Evolutionary conservation across 2,113 vertebrate species (phyloP).

Genomic region (Girardinichthys multiradiatus): DNA sequence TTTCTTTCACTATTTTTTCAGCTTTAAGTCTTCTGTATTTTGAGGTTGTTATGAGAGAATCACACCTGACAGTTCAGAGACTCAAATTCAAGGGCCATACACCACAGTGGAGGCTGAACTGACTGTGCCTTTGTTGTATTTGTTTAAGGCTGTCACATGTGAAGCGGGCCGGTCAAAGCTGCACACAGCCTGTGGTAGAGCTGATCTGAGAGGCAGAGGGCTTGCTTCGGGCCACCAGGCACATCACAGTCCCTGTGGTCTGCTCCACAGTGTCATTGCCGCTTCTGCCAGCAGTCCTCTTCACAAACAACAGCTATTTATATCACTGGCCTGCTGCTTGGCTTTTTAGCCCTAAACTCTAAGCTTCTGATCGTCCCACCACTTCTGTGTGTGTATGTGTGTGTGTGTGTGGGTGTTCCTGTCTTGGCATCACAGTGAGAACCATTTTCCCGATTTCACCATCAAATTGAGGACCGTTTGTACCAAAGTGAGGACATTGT

Average conservation of each 20-base stretch:
- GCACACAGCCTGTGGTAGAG: constrained; percentile 43
- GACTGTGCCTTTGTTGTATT: constrained; percentile 46
- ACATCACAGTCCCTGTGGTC: constrained; percentile 77
- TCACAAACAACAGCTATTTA: constrained; percentile 83
- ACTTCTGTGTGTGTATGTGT: constrained; percentile 43
- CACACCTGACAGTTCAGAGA: constrained; percentile 45
- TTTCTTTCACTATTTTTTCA: constrained; percentile 25
- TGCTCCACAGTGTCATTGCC: constrained; percentile 75
- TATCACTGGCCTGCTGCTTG: constrained; percentile 83
- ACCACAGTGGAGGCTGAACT: constrained; percentile 24
- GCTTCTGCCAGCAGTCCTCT: constrained; percentile 72
- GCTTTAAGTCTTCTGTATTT: neutral
- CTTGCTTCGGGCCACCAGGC: constrained; percentile 64
- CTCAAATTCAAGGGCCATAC: constrained; percentile 15
- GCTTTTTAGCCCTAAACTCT: constrained; percentile 85
- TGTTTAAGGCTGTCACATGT: constrained; percentile 69
- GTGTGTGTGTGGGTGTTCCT: too few species aligned
- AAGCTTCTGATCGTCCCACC: constrained; percentile 50
- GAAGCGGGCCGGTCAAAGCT: constrained; percentile 61
- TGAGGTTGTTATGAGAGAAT: constrained; percentile 1
- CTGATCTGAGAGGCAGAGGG: constrained; percentile 65
- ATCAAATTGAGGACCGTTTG: too few species aligned
- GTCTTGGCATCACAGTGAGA: too few species aligned
- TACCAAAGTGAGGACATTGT: too few species aligned
- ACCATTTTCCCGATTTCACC: too few species aligned